Base-by-base conservation (phyloP, 1,140 invertebrate genomes). In the Pantala flavescens region DNA sequence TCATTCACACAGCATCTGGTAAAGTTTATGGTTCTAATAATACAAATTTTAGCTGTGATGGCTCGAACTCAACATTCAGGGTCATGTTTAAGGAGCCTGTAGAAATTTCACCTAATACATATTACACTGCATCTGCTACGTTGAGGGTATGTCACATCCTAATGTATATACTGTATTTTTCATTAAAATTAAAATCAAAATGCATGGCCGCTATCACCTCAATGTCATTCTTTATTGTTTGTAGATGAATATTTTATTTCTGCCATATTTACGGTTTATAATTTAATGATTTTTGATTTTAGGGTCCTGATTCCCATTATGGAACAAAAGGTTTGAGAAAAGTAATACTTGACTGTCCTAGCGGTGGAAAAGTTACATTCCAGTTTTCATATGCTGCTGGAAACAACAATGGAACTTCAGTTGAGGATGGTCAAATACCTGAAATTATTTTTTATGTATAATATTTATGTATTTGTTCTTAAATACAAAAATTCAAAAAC, bases 61-160 rank as follows among this genome's bases (percentile, higher is more conserved):
- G 93, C 21, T 90, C 91, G 0, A 89, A 89, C 75, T 89, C 89
- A 76, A 93, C 92, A 49, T 95, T 94, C 82, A 85, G 91, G 63
- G 90, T 94, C n/a, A 91, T 92, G 88, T 96, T 96, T 81, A 93
- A 93, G 82, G 93, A 95, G 79, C 92, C 94, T 0, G 88, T 95
- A 11, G 93, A 95, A 83, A 92, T 96, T 72, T 79, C 88, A 73
- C 90, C 91, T 10, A 92, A 92, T 81, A 89, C 88, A 7, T 90
- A 89, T 77, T 96, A 96, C 82, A 94, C 91, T 19, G 93, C 93
- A 24, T 92, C 90, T 79, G 91, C 91, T 73, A 93, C 89, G 73
- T 83, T 96, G 19, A 92, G 92, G 85, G 93, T 93, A 82, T 80
- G 77, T 72, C 21, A 24, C n/a, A n/a, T n/a, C n/a, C n/a, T n/a